Evolutionary conservation across 2,797 vertebrate genomes (phyloP).

Genomic region (Liasis olivaceus): DNA sequence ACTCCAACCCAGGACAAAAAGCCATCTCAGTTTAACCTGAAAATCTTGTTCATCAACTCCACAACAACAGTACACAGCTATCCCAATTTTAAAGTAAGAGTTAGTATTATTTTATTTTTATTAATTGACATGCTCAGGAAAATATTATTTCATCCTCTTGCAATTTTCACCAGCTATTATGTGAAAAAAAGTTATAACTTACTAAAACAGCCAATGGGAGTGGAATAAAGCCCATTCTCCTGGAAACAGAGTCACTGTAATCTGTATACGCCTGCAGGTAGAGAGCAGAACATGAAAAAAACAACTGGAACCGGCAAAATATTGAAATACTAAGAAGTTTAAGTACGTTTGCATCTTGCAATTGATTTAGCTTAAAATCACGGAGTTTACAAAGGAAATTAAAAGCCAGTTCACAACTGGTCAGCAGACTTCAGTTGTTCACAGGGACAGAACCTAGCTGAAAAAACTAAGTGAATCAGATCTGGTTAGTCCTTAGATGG

Average conservation of each 20-base stretch:
- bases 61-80: not conserved
- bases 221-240: constrained; percentile 98
- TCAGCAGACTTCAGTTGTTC: not conserved
- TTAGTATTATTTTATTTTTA: not conserved
- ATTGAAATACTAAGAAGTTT: not conserved
- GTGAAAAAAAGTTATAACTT: constrained; percentile 66
- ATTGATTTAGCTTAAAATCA: constrained; percentile 40
- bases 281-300: not conserved
- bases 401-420: constrained; percentile 48
- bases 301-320: not conserved
- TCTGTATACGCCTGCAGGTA: constrained; percentile 89
- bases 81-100: not conserved
- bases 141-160: constrained; percentile 9
- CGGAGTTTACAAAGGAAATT: constrained; percentile 38
- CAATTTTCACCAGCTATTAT: not conserved
- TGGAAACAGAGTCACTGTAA: constrained; percentile 96
- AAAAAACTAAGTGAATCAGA: not conserved
- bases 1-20: not conserved
- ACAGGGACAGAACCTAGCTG: not conserved
- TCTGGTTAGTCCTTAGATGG: not conserved
- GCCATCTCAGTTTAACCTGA: not conserved
- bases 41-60: not conserved
- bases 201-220: constrained; percentile 95
- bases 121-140: not conserved
- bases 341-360: constrained; percentile 17